Evolutionary conservation across 2,113 vertebrate genomes (phyloP).

Genomic region (Litocranius walleri): DNA sequence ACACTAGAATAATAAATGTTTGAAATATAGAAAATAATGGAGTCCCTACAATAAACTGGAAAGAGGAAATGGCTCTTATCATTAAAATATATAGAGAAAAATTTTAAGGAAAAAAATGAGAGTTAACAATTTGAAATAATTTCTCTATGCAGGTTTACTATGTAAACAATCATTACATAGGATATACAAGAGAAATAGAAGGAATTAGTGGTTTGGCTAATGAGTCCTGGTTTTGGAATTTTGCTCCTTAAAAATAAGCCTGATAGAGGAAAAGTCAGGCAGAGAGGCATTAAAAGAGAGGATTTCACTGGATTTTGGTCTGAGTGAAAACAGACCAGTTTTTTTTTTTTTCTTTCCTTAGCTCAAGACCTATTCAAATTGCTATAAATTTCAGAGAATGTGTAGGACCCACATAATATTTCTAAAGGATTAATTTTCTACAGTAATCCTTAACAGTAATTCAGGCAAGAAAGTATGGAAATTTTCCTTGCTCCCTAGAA

Average conservation of each 20-base stretch:
- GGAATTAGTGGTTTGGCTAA: background rate
- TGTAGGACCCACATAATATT: background rate
- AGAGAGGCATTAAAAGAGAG: background rate
- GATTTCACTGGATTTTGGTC: background rate
- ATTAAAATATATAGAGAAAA: background rate
- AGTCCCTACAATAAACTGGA: background rate
- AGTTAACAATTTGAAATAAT: background rate
- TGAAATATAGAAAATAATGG: slow-evolving; percentile 4
- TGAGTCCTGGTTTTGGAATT: background rate
- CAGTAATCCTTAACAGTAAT: background rate
- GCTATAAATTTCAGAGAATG: background rate
- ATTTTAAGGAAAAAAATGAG: background rate
- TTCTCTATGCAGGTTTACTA: background rate
- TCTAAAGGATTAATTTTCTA: background rate
- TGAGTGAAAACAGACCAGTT: background rate
- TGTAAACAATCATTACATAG: background rate
- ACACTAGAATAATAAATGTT: background rate
- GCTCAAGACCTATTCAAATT: background rate
- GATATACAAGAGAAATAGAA: slow-evolving; percentile 2
- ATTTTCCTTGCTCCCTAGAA: background rate
- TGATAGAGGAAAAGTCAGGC: background rate
- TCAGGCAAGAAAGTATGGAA: background rate
- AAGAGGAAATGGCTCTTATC: background rate
- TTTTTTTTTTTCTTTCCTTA: background rate
- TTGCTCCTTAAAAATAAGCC: background rate